A percentile compares a stretch with the other conserved stretches of the same genome.
Conservation (phyloP, 1,140 invertebrate genomes). For the Zaprionus africanus region DNA sequence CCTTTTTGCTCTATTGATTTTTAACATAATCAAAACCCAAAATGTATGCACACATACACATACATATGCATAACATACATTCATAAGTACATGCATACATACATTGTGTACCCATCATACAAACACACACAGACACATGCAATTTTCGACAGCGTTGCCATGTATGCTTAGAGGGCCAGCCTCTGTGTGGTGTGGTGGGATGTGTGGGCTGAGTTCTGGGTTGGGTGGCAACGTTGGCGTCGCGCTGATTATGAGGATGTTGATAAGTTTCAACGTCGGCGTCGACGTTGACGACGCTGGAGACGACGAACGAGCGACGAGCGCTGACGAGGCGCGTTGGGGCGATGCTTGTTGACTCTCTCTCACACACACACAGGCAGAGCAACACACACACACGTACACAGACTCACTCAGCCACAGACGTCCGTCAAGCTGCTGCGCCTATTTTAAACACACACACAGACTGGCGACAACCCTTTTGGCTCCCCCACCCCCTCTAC, state of each 20-base stretch:
- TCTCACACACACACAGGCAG: conserved; percentile 17
- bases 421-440: conserved; percentile 54
- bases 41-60: conserved; percentile 63
- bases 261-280: conserved; percentile 74
- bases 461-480: conserved; percentile 50
- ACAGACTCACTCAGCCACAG: conserved; percentile 36
- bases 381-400: conserved; percentile 19
- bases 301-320: conserved; percentile 50
- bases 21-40: conserved; percentile 84
- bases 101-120: conserved; percentile 37
- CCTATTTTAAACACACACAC: conserved; percentile 54
- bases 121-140: conserved; percentile 44
- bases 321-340: conserved; percentile 49
- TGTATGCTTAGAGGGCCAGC: conserved; percentile 50
- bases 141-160: conserved; percentile 59
- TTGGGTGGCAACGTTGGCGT: conserved; percentile 67
- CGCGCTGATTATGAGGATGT: conserved; percentile 80
- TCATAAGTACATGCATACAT: conserved; percentile 52
- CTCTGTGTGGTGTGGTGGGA: conserved; percentile 8
- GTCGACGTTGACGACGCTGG: neutral
- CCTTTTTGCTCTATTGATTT: conserved; percentile 84
- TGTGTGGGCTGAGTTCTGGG: conserved; percentile 37
- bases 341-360: conserved; percentile 50
- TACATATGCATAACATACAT: conserved; percentile 25
- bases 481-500: conserved; percentile 18